Conservation (phyloP, 2,797 vertebrate genomes). For the Sebastes kiyomatsui region DNA sequence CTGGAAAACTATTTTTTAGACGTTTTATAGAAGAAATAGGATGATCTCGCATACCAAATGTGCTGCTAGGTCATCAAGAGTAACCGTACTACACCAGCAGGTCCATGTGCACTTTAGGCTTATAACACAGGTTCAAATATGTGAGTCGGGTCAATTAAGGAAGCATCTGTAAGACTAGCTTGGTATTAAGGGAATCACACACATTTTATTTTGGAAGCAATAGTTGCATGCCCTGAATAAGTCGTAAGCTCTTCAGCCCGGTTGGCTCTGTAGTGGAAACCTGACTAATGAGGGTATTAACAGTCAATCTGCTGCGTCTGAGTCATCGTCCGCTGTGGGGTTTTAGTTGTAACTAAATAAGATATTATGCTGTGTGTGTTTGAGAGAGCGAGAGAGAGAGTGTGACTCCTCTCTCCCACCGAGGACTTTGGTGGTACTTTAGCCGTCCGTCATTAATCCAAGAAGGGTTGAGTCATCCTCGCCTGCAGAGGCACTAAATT, state of each 20-base stretch:
- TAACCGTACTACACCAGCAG: neutral
- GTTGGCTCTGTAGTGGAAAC: constrained; percentile 58
- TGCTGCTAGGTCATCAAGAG: neutral
- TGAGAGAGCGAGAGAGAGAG: constrained; percentile 19
- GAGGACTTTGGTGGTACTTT: constrained; percentile 71
- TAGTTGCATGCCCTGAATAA: constrained; percentile 37
- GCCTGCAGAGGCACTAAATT: constrained; percentile 72
- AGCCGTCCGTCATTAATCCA: constrained; percentile 74
- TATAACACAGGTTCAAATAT: constrained; percentile 12
- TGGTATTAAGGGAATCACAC: constrained; percentile 33
- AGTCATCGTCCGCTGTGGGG: constrained; percentile 56
- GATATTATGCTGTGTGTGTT: constrained; percentile 47
- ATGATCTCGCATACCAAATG: neutral
- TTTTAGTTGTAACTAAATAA: constrained; percentile 64
- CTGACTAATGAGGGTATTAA: constrained; percentile 68
- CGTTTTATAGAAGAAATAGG: neutral
- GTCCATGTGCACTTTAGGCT: neutral
- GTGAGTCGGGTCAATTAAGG: constrained; percentile 22
- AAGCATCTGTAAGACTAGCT: constrained; percentile 5
- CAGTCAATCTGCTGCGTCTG: constrained; percentile 57
- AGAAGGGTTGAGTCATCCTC: constrained; percentile 73
- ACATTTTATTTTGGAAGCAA: constrained; percentile 38
- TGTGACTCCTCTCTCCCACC: constrained; percentile 62
- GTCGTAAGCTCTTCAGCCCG: constrained; percentile 33
- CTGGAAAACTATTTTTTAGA: neutral